These are phyloP conservation scores for Bolinopsis microptera DNA, from an alignment of 37 sponge, comb jelly and placozoan species.

Conservation along the genomic window DNA sequence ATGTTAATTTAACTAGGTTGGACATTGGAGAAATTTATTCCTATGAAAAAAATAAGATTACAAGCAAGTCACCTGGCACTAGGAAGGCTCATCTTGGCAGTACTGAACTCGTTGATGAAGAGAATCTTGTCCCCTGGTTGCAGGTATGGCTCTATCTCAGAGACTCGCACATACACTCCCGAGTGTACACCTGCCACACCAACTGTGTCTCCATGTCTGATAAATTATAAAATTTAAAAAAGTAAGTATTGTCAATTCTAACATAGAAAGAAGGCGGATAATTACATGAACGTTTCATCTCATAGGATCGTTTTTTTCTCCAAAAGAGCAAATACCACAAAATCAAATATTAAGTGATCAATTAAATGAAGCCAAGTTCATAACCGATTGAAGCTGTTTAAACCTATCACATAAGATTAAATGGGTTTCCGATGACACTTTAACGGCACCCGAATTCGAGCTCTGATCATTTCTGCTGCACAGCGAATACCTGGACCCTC, in stretches of 20 bases:
- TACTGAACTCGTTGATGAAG: slow-evolving; percentile 49
- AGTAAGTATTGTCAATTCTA: neutral
- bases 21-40: no score
- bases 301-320: neutral
- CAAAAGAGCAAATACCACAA: neutral
- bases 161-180: slow-evolving; percentile 4
- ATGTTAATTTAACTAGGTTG: no score
- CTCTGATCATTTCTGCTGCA: slow-evolving; percentile 30
- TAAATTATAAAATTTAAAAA: neutral
- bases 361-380: neutral
- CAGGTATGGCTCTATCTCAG: neutral
- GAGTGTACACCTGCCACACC: slow-evolving; percentile 38
- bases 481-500: neutral
- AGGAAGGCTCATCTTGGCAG: slow-evolving; percentile 51
- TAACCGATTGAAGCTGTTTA: no score
- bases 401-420: slow-evolving; percentile 56
- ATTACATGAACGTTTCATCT: neutral
- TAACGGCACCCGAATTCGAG: slow-evolving; percentile 15
- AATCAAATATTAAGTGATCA: neutral
- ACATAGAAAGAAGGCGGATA: neutral
- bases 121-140: slow-evolving; percentile 51
- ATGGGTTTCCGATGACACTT: slow-evolving; percentile 16
- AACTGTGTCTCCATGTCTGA: slow-evolving; percentile 62
- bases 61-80: slow-evolving; percentile 42
- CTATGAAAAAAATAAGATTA: neutral